Evolutionary conservation across 2,113 vertebrate genomes (phyloP), one percentile per base, ranked within the genome.

Genomic region (Campylomormyrus tamandua): DNA sequence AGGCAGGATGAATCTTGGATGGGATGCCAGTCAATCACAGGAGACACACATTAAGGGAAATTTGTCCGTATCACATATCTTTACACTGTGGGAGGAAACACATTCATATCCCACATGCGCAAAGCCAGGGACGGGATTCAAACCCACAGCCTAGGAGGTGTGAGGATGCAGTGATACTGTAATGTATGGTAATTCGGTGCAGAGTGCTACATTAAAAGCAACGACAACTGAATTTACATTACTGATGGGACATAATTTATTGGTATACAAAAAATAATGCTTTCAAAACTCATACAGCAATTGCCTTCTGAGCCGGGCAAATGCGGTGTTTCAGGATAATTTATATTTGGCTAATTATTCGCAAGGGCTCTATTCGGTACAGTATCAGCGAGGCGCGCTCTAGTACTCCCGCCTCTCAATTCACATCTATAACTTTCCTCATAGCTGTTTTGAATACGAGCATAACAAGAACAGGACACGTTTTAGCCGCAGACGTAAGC

Each of bases 401-500:
- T 17, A 80, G 8, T 48, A 62, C 21, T 11, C 45, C 21, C 8
- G 50, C 85, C 70, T 90, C 89, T 48, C 89, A 31, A 89, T 74
- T 35, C 83, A 89, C 83, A 90, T 92, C 90, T 92, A 86, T 90
- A 88, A 91, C 90, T 92, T 92, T 91, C 88, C 89, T 90, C 90
- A 88, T 90, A 89, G 39, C 83, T 90, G 90, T 91, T 93, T 93
- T 93, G 92, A 84, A 45, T 84, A 84, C 19, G 45, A 84, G 9
- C 90, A 87, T 62, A 91, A 77, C 90, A 88, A 87, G 84, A 85
- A 88, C 84, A 89, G 87, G 90, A 90, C 62, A 89, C 90, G 58
- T 70, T 89, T 90, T 90, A 90, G 90, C 92, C 91, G 92, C 91
- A 91, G 89, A 87, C 58, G 92, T 90, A 74, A 94, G 93, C 92